Evolutionary conservation across 2,888 invertebrate species (phyloP), one percentile per base, ranked within the genome.

Genomic region (Thalpophila matura): DNA sequence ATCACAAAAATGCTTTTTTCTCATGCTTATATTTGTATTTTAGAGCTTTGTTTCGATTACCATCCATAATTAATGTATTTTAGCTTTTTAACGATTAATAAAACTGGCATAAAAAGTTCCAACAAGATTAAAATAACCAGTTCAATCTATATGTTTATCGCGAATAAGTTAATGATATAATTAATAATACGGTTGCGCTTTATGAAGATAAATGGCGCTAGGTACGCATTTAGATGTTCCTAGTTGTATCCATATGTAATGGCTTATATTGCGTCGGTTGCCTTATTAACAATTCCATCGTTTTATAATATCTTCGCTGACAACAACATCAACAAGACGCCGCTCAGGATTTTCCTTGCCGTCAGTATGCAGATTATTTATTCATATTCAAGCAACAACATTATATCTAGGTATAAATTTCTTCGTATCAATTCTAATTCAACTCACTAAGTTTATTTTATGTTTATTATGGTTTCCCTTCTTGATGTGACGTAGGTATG

Each of bases 131-230:
- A 6, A 45, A 45, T 64, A 72, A 51, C 50, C 9, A 65, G 56
- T 68, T 56, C 31, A 37, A 56, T 68, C 73, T 42, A 47, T 31
- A 64, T 55, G 33, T 65, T 65, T 72, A 73, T 38, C 29, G n/a
- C 1, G 16, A n/a, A 27, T 33, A 22, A 37, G 35, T 64, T 35
- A n/a, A 43, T 26, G 6, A 43, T 53, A 12, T 35, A 10, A 56
- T 20, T 51, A 14, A 31, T 70, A 3, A 43, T 27, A 12, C n/a
- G 24, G 27, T 7, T 5, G 20, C n/a, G 2, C n/a, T 40, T 31
- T 40, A 40, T 40, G 40, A 40, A 16, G 14, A 54, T 2, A 12
- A 54, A 53, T 46, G 26, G 40, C 18, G 6, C 7, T 50, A 14
- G 1, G 12, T 33, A 33, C 26, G 10, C 38, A 27, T 55, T 33